Evolutionary conservation across 2,113 vertebrate genomes (phyloP).

Genomic region (Capreolus pygargus): DNA sequence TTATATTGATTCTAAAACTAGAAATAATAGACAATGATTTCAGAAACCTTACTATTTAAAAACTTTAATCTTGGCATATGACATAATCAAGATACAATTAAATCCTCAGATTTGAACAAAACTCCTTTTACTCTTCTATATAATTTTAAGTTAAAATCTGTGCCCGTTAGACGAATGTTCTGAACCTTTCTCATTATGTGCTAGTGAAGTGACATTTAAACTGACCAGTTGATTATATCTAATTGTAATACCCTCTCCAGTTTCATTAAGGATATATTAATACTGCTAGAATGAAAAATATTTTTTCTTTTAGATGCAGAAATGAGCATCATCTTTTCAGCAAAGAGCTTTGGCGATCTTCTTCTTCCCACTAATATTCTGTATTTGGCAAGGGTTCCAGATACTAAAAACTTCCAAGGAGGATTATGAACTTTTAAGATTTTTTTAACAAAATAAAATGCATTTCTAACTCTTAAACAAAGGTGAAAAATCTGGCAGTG

Average conservation of each 20-base stretch:
- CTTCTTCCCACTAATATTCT: neutral
- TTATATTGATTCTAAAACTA: constrained; percentile 24
- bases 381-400: constrained; percentile 32
- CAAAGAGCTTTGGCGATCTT: neutral
- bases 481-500: constrained; percentile 17
- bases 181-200: constrained; percentile 48
- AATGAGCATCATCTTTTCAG: constrained; percentile 1
- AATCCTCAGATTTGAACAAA: constrained; percentile 39
- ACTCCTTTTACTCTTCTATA: constrained; percentile 12
- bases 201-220: constrained; percentile 71
- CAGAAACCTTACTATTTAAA: constrained; percentile 50
- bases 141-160: constrained; percentile 49
- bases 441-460: constrained; percentile 32
- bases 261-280: constrained; percentile 73
- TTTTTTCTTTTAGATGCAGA: constrained; percentile 24
- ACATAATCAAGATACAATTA: constrained; percentile 39
- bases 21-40: constrained; percentile 33
- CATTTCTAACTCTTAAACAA: constrained; percentile 62
- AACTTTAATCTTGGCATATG: constrained; percentile 43
- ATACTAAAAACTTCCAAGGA: constrained; percentile 54
- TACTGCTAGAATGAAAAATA: constrained; percentile 55
- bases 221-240: constrained; percentile 62
- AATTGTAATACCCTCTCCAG: constrained; percentile 70
- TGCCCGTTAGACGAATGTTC: neutral
- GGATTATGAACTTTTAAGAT: constrained; percentile 14